phyloP scores from a whole-genome alignment of 2,113 vertebrate genomes.

The Candoia aspera region DNA sequence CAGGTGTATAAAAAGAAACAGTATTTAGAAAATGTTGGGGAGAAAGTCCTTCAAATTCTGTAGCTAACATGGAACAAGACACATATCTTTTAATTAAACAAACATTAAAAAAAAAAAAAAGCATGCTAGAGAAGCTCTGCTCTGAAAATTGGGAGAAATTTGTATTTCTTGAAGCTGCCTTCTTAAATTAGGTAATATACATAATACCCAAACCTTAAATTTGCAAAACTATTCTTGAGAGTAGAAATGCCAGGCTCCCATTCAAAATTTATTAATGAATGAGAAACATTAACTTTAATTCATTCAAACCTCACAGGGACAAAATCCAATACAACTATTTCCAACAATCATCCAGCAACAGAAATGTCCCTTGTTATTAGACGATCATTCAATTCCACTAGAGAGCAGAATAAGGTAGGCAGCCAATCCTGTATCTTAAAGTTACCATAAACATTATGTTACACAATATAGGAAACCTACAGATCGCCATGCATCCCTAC shows the following conservation, averaged over 20 bases:
- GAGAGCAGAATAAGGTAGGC: not conserved
- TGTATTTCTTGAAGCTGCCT: not conserved
- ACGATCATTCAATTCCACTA: not conserved
- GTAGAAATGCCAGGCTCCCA: not conserved
- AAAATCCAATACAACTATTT: not conserved
- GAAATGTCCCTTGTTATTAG: not conserved
- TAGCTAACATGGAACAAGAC: not conserved
- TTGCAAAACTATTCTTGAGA: not conserved
- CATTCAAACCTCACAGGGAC: not conserved
- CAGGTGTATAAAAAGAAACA: not conserved
- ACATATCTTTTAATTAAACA: constrained; percentile 13
- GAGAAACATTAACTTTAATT: not conserved
- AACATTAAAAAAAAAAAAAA: not conserved
- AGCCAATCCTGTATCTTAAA: not conserved
- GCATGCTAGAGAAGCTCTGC: not conserved
- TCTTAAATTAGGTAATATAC: not conserved
- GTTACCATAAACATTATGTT: not conserved
- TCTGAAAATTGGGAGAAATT: not conserved
- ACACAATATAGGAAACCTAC: not conserved
- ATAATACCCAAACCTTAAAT: not conserved
- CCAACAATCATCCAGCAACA: not conserved
- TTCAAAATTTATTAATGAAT: not conserved
- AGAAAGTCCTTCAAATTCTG: not conserved
- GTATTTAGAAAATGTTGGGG: not conserved
- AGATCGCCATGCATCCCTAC: not conserved